Evolutionary conservation across 2,888 invertebrate species (phyloP).

Genomic region (Yponomeuta plumbellus): DNA sequence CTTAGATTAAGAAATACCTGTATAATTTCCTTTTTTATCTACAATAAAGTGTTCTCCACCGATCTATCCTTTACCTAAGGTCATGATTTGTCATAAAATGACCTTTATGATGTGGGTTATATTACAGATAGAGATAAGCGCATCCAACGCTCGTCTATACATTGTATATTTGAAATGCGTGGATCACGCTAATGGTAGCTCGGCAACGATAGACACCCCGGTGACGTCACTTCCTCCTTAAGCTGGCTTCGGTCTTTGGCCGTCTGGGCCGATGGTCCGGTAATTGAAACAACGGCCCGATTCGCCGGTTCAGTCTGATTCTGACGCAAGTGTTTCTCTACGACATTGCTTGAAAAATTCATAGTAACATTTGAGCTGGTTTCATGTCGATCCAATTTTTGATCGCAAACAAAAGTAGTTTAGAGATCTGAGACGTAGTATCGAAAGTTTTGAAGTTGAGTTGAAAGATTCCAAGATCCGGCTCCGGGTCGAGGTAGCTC

Average conservation of each 20-base stretch:
- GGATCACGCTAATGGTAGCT: conserved; percentile 2
- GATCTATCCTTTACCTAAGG: no score
- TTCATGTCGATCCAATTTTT: no score
- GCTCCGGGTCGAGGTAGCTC: neutral
- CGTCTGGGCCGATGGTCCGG: conserved; percentile 26
- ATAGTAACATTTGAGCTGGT: no score
- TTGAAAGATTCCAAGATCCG: neutral
- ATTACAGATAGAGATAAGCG: no score
- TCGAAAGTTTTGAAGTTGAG: neutral
- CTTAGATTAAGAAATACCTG: no score
- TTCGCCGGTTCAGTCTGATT: conserved; percentile 3
- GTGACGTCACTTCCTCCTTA: conserved; percentile 32
- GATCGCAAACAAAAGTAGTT: neutral
- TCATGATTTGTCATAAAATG: no score
- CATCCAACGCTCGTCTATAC: neutral
- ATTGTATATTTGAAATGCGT: neutral
- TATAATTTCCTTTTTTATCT: no score
- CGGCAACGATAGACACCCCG: conserved; percentile 21
- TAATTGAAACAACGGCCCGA: conserved; percentile 26
- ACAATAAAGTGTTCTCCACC: no score
- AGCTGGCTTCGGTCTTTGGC: conserved; percentile 21
- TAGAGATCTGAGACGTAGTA: neutral
- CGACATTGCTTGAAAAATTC: no score
- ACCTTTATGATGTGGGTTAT: no score
- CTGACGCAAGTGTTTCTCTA: neutral